Evolutionary conservation across 92 coral and sea anemone species (phyloP), one percentile per base, ranked within the genome.

Genomic region (Heliopora coerulea): DNA sequence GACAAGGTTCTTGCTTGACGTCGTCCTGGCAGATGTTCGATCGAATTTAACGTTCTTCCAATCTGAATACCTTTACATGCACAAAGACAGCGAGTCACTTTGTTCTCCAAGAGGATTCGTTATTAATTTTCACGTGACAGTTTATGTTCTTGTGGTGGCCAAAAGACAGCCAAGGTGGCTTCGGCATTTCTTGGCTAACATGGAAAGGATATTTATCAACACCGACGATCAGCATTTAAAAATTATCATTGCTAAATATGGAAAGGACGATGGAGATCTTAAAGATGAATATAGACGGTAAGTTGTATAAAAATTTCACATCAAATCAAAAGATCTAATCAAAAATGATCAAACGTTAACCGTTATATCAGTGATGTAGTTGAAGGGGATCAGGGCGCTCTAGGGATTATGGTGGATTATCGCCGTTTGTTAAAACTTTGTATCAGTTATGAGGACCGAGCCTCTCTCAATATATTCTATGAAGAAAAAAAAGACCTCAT

Each of bases 161-260:
- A 54, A 70, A 49, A n/a, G 50, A 31, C 77, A 70, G 50, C 29
- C 62, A 54, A 70, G 63, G 35, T 70, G 77, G 77, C 54, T 70
- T 25, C 77, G 77, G 19, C 77, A 70, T 26, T 70, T 70, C 35
- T 31, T 70, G 25, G 77, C 52, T 25, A 70, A 70, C 41, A 52
- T 70, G 77, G 77, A 70, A 32, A 54, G 21, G 49, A 31, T 70
- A 18, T 70, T 52, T 20, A 41, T 70, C 11, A 52, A 54, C n/a
- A 70, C 77, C 20, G 32, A 70, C 19, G 77, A 70, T 26, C 30
- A 54, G 25, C 48, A 54, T 17, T 49, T 70, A 18, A 70, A 70
- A n/a, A 57, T 70, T 0, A 70, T 70, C 26, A 70, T 70, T 33
- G 77, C 77, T 1, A 50, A 70, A 50, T 54, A 70, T 50, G 77